Evolutionary conservation across 2,113 vertebrate species (phyloP), one percentile per base, ranked within the genome.

Genomic region (Tretioscincus oriximinensis): DNA sequence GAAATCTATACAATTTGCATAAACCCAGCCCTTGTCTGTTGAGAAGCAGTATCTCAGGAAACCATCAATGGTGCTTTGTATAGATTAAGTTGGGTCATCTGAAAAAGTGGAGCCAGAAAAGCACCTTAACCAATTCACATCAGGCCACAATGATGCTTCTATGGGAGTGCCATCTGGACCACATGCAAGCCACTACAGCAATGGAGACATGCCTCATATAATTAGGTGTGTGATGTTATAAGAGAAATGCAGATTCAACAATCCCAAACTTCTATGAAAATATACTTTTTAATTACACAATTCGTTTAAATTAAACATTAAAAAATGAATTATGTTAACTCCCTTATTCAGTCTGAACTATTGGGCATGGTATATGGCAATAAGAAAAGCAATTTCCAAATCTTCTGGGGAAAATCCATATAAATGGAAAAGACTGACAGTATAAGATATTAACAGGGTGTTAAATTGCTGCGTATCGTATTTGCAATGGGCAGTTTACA

Each of bases 401-500:
- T 66, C 88, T 90, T 91, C 84, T 85, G 88, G 73, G 68, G 86
- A 85, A 88, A 85, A 76, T 73, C 54, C 79, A 45, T 65, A 76
- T 83, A 86, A 91, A 90, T 80, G 72, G 88, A 90, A 80, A 78
- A 73, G 47, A 82, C 79, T 81, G 65, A 85, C 47, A 35, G 84
- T 93, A 73, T 68, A 71, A 85, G 88, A 85, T 92, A 92, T 87
- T 93, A 91, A 85, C 81, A 54, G 74, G 85, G 85, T 89, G 83
- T 88, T 87, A 86, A 94, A 91, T 92, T 87, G 84, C 82, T 76
- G 89, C 87, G 47, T 87, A 84, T 90, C 85, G 12, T 89, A 88
- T 92, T 90, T 94, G 92, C 88, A 90, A 85, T 84, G 90, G 88
- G 93, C 91, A 92, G 90, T 94, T 95, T 94, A 73, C 92, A 94